Percentiles rank a stretch among this genome's conserved stretches.
Conservation (phyloP, 1,140 invertebrate genomes). For the Cydia pomonella region DNA sequence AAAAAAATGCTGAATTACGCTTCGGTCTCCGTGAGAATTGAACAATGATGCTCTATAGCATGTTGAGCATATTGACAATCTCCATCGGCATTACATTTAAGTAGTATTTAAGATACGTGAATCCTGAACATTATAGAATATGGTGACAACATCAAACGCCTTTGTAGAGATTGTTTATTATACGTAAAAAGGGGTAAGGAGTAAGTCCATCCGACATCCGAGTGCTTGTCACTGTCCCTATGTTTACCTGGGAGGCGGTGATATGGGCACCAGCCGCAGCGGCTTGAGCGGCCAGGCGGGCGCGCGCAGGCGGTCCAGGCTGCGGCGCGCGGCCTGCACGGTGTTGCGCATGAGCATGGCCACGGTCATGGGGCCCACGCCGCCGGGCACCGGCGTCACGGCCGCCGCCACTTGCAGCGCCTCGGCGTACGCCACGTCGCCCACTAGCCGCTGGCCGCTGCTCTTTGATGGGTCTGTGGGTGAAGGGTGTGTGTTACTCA, state of each 20-base stretch:
- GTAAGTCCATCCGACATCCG: no score
- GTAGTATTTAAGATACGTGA: no score
- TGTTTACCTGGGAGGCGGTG: constrained; percentile 87
- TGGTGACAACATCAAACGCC: no score
- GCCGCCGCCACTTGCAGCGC: constrained; percentile 90
- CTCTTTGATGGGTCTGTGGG: constrained; percentile 90
- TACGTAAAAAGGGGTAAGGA: no score
- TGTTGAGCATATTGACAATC: no score
- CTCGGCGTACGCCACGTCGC: constrained; percentile 95
- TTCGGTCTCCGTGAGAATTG: no score
- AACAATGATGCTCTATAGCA: no score
- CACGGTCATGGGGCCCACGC: constrained; percentile 99
- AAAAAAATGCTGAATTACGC: no score
- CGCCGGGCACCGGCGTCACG: constrained; percentile 98
- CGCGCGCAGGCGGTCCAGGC: constrained; percentile 80
- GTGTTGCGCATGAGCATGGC: constrained; percentile 99
- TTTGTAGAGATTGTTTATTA: no score
- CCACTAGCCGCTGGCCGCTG: constrained; percentile 92
- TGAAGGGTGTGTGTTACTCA: no score
- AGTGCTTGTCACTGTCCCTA: not conserved
- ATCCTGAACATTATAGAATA: no score
- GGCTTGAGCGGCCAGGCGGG: constrained; percentile 84
- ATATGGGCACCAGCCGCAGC: constrained; percentile 82
- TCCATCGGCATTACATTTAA: no score
- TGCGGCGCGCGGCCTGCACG: constrained; percentile 88